A percentile compares a stretch with the other conserved stretches of the same genome.
Conservation (phyloP, 2,113 vertebrate species). For the Oplegnathus fasciatus region DNA sequence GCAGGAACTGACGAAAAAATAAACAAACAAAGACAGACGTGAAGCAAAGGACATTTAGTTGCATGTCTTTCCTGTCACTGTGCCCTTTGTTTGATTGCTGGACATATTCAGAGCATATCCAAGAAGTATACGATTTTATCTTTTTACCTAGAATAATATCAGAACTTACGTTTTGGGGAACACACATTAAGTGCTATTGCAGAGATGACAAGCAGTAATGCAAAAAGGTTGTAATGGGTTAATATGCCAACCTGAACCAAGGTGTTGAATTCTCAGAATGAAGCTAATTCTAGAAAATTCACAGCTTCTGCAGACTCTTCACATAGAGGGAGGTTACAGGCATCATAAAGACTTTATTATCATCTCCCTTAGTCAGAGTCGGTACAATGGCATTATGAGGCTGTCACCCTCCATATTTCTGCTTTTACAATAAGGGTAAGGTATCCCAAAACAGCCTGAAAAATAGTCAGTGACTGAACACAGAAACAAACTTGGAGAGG, state of each 20-base stretch:
- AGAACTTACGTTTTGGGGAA: neutral
- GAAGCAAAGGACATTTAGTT: slow-evolving; percentile 1
- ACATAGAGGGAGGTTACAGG: slow-evolving; percentile 24
- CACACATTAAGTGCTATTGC: neutral
- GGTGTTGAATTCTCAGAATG: neutral
- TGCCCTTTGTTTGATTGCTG: slow-evolving; percentile 22
- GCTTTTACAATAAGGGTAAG: neutral
- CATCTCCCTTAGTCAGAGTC: slow-evolving; percentile 30
- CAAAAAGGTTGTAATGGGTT: slow-evolving; percentile 13
- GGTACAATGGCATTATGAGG: neutral
- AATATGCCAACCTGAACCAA: slow-evolving; percentile 1
- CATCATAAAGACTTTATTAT: slow-evolving; percentile 43
- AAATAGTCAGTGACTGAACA: neutral
- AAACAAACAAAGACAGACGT: neutral
- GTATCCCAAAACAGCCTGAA: slow-evolving; percentile 12
- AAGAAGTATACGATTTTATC: neutral
- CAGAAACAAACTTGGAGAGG: neutral
- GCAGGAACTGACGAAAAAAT: neutral
- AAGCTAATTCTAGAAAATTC: slow-evolving; percentile 8
- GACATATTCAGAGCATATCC: neutral
- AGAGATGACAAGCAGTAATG: neutral
- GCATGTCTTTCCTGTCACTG: neutral
- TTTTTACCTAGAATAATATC: neutral
- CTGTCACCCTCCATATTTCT: slow-evolving; percentile 8
- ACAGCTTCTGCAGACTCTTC: slow-evolving; percentile 15